phyloP scores from a whole-genome alignment of 2,113 vertebrate species.

The Echinops telfairi region DNA sequence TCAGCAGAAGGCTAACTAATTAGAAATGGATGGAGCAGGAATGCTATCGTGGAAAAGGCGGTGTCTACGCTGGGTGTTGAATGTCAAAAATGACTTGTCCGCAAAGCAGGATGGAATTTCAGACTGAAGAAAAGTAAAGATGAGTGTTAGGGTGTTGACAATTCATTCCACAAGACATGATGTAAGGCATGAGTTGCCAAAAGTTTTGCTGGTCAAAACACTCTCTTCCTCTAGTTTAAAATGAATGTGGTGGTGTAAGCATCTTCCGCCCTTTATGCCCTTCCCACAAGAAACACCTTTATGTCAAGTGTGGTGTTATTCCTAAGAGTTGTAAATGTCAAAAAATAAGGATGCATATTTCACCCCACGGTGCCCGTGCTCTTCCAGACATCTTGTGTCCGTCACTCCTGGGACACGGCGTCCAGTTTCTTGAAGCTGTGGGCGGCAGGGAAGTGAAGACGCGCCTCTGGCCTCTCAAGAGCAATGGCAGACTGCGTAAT shows the following conservation, averaged over 20 bases:
- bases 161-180: neutral
- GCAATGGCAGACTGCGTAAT: no score
- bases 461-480: neutral
- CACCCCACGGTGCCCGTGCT: no score
- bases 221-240: conserved; percentile 19
- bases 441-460: no score
- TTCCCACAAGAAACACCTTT: conserved; percentile 4
- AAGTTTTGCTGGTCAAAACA: neutral
- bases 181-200: neutral
- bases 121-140: conserved; percentile 5
- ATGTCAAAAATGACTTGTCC: conserved; percentile 23
- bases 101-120: neutral
- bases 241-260: neutral
- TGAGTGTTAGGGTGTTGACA: neutral
- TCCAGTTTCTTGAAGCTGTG: no score
- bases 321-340: no score
- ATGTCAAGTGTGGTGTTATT: neutral
- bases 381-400: no score
- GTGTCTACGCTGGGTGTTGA: neutral
- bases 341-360: no score
- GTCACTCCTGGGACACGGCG: no score
- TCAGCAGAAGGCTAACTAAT: neutral
- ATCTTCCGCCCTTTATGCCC: neutral
- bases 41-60: neutral
- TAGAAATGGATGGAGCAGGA: neutral